These are phyloP conservation scores for Myioborus miniatus DNA, from an alignment of 2,797 vertebrate species.

Conservation along the genomic window DNA sequence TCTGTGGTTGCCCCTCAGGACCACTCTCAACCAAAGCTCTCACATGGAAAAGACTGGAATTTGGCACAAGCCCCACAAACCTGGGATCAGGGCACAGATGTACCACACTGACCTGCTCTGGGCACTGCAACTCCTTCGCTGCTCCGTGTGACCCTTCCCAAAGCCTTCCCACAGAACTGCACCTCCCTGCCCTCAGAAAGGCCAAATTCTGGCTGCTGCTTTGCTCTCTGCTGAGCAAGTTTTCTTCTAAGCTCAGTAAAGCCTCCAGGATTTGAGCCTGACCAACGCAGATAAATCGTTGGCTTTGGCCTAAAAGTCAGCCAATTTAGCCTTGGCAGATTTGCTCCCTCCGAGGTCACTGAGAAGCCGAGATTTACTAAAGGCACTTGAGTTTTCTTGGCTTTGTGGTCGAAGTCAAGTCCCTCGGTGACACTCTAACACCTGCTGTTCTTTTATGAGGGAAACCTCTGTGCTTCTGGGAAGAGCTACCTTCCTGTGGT, in stretches of 20 bases:
- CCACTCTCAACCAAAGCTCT: fast-evolving
- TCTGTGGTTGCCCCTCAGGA: not conserved
- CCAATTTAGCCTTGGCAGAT: slow-evolving; percentile 36
- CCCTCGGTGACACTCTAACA: not conserved
- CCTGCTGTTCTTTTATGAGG: slow-evolving; percentile 38
- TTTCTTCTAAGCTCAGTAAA: slow-evolving; percentile 37
- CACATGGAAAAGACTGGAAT: fast-evolving
- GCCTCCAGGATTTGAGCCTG: slow-evolving; percentile 4
- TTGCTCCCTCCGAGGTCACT: slow-evolving; percentile 22
- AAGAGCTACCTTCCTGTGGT: slow-evolving; percentile 33
- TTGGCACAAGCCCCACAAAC: not conserved
- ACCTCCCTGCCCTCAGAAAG: not conserved
- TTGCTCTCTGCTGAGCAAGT: not conserved
- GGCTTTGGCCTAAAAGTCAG: slow-evolving; percentile 36
- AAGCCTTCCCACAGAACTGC: not conserved
- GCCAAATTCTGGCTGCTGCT: not conserved
- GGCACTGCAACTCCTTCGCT: not conserved
- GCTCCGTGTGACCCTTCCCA: not conserved
- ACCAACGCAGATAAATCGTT: slow-evolving; percentile 36
- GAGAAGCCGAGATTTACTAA: slow-evolving; percentile 20
- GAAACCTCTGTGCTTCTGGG: slow-evolving; percentile 16
- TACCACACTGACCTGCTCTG: fast-evolving
- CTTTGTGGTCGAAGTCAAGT: slow-evolving; percentile 43
- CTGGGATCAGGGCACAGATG: not conserved
- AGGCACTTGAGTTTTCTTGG: slow-evolving; percentile 33